Evolutionary conservation across 2,888 invertebrate genomes (phyloP).

Genomic region (Leucophora obtusa): DNA sequence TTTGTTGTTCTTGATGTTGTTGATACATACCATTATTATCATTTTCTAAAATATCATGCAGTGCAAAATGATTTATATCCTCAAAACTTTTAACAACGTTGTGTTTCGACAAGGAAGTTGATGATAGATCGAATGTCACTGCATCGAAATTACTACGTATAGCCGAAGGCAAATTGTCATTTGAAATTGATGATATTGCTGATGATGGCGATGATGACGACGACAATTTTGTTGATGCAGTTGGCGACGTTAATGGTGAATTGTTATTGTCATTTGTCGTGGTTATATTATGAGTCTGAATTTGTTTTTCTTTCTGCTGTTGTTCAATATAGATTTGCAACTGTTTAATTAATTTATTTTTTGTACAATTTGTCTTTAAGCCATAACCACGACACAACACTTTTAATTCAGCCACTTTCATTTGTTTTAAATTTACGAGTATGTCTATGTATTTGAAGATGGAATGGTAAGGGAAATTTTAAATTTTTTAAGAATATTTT

Average conservation of each 20-base stretch:
- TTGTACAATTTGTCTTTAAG: conserved; percentile 69
- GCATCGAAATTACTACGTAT: background rate
- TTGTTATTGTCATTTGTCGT: conserved; percentile 22
- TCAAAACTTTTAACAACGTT: background rate
- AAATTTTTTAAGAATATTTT: background rate
- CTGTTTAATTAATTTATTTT: conserved; percentile 71
- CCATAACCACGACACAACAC: conserved; percentile 69
- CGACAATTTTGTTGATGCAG: conserved; percentile 21
- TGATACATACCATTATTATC: conserved; percentile 33
- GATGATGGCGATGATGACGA: conserved; percentile 41
- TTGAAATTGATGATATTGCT: conserved; percentile 23
- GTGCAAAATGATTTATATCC: background rate
- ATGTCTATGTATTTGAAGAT: conserved; percentile 32
- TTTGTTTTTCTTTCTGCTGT: conserved; percentile 16
- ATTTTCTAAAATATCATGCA: background rate
- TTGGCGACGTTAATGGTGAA: background rate
- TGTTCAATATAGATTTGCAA: conserved; percentile 64
- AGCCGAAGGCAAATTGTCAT: background rate
- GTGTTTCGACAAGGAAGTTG: conserved; percentile 3
- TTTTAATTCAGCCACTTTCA: conserved; percentile 70
- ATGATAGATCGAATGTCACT: background rate
- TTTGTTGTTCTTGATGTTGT: conserved; percentile 14
- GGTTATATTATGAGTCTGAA: conserved; percentile 35
- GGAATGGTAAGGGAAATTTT: background rate
- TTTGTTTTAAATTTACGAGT: conserved; percentile 60